These are phyloP conservation scores for Ectropis grisescens DNA, from an alignment of 1,140 invertebrate genomes.

Conservation along the genomic window DNA sequence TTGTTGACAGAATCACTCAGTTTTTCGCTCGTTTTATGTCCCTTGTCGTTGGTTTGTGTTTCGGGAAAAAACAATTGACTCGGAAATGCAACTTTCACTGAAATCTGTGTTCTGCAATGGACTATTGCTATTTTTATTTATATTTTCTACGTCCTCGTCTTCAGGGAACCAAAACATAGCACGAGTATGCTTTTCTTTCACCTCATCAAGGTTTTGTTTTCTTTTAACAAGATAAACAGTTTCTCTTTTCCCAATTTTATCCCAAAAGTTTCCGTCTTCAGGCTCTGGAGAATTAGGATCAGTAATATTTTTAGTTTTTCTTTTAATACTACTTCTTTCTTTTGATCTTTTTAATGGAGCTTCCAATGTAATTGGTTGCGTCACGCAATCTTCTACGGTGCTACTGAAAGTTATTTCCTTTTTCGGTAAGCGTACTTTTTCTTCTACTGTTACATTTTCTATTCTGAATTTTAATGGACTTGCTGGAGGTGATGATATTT, in stretches of 20 bases:
- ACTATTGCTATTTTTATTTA: no score
- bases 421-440: conserved; percentile 38
- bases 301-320: conserved; percentile 10
- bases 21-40: no score
- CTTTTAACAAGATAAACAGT: conserved; percentile 66
- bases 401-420: conserved; percentile 49
- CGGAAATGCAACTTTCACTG: no score
- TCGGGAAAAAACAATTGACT: no score
- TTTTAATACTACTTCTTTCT: conserved; percentile 13
- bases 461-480: conserved; percentile 67
- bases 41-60: no score
- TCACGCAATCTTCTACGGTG: conserved; percentile 19
- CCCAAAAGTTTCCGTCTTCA: conserved; percentile 68
- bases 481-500: conserved; percentile 43
- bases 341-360: conserved; percentile 11
- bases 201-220: conserved; percentile 53
- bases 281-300: conserved; percentile 34
- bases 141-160: conserved; percentile 15
- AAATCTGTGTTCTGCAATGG: no score
- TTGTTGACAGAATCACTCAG: no score
- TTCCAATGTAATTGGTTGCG: background rate
- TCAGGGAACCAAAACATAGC: conserved; percentile 52
- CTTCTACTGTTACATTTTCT: conserved; percentile 69
- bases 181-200: conserved; percentile 41
- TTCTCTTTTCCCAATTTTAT: conserved; percentile 69